Evolutionary conservation across 2,888 invertebrate species (phyloP).

Genomic region (Lydus trimaculatus): DNA sequence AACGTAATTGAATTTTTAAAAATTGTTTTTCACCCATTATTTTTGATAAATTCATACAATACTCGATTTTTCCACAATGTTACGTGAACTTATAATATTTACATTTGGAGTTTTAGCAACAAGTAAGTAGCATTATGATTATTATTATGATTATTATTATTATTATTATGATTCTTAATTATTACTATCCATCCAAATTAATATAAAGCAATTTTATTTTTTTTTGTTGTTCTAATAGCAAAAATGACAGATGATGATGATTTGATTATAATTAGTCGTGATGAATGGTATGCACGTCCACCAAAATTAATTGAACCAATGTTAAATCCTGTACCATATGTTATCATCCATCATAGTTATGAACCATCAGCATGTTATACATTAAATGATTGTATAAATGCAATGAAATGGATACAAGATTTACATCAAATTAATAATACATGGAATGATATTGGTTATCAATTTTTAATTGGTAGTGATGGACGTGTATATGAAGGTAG

Average conservation of each 20-base stretch:
- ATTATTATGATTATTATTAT: too few relatives aligned
- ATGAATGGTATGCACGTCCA: slow-evolving; percentile 68
- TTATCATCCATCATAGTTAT: slow-evolving; percentile 77
- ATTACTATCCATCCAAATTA: not conserved
- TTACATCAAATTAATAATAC: slow-evolving; percentile 67
- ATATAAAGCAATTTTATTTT: slow-evolving; percentile 34
- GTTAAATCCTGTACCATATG: slow-evolving; percentile 68
- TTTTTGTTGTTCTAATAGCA: slow-evolving; percentile 19
- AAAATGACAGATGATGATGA: slow-evolving; percentile 19
- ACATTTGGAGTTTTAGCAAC: too few relatives aligned
- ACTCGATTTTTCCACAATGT: too few relatives aligned
- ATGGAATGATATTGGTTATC: slow-evolving; percentile 77
- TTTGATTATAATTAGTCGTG: slow-evolving; percentile 58
- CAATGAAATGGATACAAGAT: slow-evolving; percentile 71
- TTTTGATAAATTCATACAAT: too few relatives aligned
- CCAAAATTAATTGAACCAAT: slow-evolving; percentile 62
- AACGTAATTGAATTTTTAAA: too few relatives aligned
- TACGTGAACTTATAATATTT: too few relatives aligned
- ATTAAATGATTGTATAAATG: slow-evolving; percentile 62
- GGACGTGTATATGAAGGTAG: slow-evolving; percentile 75
- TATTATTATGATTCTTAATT: too few relatives aligned
- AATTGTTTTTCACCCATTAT: too few relatives aligned
- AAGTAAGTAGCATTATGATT: too few relatives aligned
- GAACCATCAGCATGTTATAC: slow-evolving; percentile 68
- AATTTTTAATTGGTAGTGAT: slow-evolving; percentile 77